Conservation (phyloP, 2,113 vertebrate genomes). For the Sciurus niger region DNA sequence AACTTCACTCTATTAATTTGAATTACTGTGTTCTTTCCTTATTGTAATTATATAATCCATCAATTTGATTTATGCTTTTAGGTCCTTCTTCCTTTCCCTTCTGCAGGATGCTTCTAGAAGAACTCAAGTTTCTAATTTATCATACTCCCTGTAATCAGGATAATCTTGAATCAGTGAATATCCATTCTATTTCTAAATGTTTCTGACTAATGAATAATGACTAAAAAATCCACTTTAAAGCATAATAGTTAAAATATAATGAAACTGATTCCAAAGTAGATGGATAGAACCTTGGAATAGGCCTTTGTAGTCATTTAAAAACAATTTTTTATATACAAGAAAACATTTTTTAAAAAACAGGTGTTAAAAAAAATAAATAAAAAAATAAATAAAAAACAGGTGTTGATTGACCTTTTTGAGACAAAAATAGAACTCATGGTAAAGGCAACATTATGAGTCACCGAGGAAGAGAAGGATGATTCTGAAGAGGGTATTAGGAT, state of each 20-base stretch:
- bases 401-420: not conserved
- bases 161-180: constrained; percentile 58
- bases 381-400: not conserved
- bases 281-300: not conserved
- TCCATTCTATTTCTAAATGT: constrained; percentile 45
- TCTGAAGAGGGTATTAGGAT: not conserved
- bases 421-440: not conserved
- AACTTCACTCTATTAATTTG: not conserved
- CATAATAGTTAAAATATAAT: not conserved
- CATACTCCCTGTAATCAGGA: not conserved
- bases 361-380: too few relatives aligned
- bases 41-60: not conserved
- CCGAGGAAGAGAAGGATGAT: not conserved
- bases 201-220: constrained; percentile 30
- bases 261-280: constrained; percentile 7
- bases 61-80: constrained; percentile 43
- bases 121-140: not conserved
- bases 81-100: constrained; percentile 6
- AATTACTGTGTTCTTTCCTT: not conserved
- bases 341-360: not conserved
- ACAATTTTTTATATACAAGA: not conserved
- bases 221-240: not conserved
- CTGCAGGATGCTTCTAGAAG: constrained; percentile 43
- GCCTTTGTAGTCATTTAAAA: constrained; percentile 5
- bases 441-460: not conserved